These are phyloP conservation scores for Umimayanthus chanpuru DNA, from an alignment of 92 coral and sea anemone species.

Conservation along the genomic window DNA sequence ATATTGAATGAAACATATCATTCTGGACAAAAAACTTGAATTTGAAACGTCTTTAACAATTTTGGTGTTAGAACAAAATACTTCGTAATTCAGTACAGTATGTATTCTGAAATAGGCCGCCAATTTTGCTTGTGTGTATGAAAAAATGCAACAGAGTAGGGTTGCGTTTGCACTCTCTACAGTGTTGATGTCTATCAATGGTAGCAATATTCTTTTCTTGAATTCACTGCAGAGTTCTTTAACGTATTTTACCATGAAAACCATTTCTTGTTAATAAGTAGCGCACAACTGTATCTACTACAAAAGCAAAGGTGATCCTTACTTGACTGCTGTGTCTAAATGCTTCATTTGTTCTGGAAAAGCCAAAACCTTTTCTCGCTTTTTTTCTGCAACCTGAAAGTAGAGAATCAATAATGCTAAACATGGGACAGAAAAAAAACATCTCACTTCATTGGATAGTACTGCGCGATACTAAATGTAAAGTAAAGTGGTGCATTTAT, in stretches of 20 bases:
- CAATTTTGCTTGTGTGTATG: background rate
- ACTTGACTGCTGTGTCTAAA: slow-evolving; percentile 94
- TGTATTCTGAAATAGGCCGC: background rate
- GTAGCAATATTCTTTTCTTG: background rate
- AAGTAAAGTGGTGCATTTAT: no score
- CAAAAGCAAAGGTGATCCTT: background rate
- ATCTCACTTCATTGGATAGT: background rate
- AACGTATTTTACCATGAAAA: no score
- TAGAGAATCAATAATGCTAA: background rate
- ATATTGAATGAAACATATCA: background rate
- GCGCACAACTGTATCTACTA: no score
- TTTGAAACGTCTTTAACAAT: background rate
- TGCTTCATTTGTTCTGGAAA: slow-evolving; percentile 92
- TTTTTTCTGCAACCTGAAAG: slow-evolving; percentile 88
- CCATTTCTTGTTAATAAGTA: no score
- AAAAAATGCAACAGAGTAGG: background rate
- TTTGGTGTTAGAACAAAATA: background rate
- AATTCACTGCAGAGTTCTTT: no score
- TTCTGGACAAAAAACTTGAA: background rate
- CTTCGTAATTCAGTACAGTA: background rate
- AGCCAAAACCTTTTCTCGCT: slow-evolving; percentile 79
- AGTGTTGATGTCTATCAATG: background rate
- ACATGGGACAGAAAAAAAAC: no score
- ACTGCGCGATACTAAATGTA: background rate
- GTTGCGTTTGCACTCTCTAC: no score